phyloP scores from a whole-genome alignment of 2,113 vertebrate species.

The Aviceda subcristata region DNA sequence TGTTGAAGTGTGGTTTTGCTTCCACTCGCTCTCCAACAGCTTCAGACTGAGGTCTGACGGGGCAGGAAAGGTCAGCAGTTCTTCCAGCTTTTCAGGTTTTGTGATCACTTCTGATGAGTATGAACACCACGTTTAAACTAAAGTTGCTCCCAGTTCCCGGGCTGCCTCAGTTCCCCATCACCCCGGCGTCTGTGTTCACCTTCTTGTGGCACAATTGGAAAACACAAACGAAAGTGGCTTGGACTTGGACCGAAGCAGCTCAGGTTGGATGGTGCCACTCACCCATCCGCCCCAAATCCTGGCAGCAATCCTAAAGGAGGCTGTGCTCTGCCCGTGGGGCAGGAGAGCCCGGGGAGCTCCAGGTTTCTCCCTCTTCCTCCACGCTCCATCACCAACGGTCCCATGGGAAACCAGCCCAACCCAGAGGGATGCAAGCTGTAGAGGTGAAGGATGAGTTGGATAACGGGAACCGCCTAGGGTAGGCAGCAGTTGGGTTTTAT shows the following conservation, averaged over 20 bases:
- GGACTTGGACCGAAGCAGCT: background rate
- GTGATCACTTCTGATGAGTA: background rate
- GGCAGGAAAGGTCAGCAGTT: background rate
- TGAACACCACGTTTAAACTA: background rate
- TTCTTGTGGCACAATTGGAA: background rate
- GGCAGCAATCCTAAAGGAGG: background rate
- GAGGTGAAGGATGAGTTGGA: background rate
- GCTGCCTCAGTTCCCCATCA: background rate
- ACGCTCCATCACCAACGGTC: background rate
- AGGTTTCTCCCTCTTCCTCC: background rate
- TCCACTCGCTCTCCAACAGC: background rate
- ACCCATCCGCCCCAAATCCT: background rate
- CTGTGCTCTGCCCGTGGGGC: background rate
- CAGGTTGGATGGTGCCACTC: background rate
- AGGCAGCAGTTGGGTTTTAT: background rate
- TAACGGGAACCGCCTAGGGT: background rate
- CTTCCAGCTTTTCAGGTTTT: background rate
- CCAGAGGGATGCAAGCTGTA: background rate
- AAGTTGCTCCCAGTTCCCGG: background rate
- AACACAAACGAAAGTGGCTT: background rate
- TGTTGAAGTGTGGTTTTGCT: background rate
- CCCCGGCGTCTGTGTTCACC: rapidly evolving
- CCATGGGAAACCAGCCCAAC: background rate
- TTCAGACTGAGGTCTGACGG: background rate
- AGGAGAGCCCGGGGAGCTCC: background rate